A percentile compares a stretch with the other conserved stretches of the same genome.
phyloP scores from a whole-genome alignment of 1,140 invertebrate species.

The Gryon sp. region DNA sequence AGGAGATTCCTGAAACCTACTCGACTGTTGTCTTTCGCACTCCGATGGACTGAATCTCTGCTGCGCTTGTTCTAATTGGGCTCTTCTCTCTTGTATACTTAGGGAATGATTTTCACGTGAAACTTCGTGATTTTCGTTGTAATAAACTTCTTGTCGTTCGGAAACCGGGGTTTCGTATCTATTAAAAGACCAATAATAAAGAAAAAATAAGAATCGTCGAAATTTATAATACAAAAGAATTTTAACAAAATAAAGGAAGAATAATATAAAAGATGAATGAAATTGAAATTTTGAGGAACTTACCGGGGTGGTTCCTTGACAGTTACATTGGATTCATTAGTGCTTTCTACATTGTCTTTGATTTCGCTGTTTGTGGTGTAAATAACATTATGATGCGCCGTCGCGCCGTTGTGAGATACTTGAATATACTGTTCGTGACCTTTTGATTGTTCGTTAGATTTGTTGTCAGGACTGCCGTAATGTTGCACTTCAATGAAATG shows the following conservation, averaged over 20 bases:
- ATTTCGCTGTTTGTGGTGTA: constrained; percentile 68
- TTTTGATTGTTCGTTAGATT: constrained; percentile 45
- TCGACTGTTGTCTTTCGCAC: constrained; percentile 35
- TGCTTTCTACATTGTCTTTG: constrained; percentile 66
- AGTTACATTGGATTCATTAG: constrained; percentile 62
- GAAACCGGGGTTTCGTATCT: constrained; percentile 70
- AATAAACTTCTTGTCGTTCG: constrained; percentile 70
- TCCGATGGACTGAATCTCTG: constrained; percentile 73
- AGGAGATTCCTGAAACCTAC: constrained; percentile 71
- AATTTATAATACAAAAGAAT: too few relatives aligned
- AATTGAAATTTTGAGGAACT: too few relatives aligned
- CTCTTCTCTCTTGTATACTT: constrained; percentile 65
- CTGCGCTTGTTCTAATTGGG: constrained; percentile 60
- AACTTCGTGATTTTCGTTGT: constrained; percentile 63
- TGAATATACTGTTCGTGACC: constrained; percentile 51
- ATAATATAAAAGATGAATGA: too few relatives aligned
- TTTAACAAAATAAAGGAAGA: too few relatives aligned
- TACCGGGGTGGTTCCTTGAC: constrained; percentile 73
- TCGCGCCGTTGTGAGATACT: constrained; percentile 30
- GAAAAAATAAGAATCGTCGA: too few relatives aligned
- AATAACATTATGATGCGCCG: constrained; percentile 67
- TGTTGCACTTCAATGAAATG: constrained; percentile 70
- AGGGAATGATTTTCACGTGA: constrained; percentile 68
- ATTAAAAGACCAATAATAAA: constrained; percentile 1
- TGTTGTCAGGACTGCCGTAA: constrained; percentile 65